Evolutionary conservation across 2,888 invertebrate genomes (phyloP), one percentile per base, ranked within the genome.

Genomic region (Brassicogethes aeneus): DNA sequence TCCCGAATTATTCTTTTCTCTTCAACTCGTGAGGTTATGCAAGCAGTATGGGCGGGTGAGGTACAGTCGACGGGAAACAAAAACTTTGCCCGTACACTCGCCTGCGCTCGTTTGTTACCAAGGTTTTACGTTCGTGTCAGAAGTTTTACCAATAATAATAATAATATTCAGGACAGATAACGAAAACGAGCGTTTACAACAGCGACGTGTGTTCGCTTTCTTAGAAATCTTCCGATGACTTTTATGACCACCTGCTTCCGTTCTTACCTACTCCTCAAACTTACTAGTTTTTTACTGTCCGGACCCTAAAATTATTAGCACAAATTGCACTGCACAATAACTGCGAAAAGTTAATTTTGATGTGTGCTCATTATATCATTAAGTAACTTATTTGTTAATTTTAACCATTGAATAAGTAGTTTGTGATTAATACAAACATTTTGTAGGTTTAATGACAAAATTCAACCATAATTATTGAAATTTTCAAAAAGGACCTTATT

Each of bases 11-110:
- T 68, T 69, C 68, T 68, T 68, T 68, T 68, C 66, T 65, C 62
- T 66, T 65, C 64, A 62, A 60, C 66, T 68, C 68, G 68, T 68
- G 69, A 68, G 66, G 67, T 67, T 68, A 68, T 68, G 68, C 68
- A 68, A 67, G 68, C 66, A 62, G 61, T 66, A 68, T 68, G 69
- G 68, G 69, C 69, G 69, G n/a, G 66, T 57, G 55, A 59, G 58
- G 66, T 68, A 67, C 64, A 68, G 44, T 64, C 65, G 48, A 49
- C 45, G 50, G 44, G 49, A 54, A 55, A 58, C 56, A 38, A 36
- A 5, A 35, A 14, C 13, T 7, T 39, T 41, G 41, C 14, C 34
- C 16, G 36, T 36, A 36, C 36, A 17, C 32, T 32, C 32, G 14
- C 10, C 23, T 23, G 23, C 10, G 23, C 23, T 23, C 23, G 23